Conservation (phyloP, 1,140 invertebrate species). For the Solen grandis region DNA sequence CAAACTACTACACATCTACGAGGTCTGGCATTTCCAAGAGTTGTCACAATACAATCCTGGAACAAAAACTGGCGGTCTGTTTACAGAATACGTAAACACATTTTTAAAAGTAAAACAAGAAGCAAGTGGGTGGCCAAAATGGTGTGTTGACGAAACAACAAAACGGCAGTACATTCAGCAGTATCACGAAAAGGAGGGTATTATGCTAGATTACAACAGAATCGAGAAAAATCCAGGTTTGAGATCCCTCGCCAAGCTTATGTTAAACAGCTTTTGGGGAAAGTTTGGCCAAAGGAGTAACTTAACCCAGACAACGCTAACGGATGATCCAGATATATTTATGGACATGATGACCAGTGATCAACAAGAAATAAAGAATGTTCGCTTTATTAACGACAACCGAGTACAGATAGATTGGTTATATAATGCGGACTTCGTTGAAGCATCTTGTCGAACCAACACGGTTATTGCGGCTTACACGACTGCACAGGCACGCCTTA, state of each 20-base stretch:
- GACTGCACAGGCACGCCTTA: conserved; percentile 78
- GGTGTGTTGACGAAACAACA: conserved; percentile 49
- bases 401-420: conserved; percentile 23
- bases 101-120: too few species aligned
- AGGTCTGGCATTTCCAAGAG: conserved; percentile 43
- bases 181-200: too few species aligned
- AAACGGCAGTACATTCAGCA: too few species aligned
- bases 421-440: conserved; percentile 16
- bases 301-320: conserved; percentile 63
- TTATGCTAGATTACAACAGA: too few species aligned
- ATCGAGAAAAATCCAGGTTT: too few species aligned
- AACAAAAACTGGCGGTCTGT: conserved; percentile 40
- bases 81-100: conserved; percentile 59
- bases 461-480: conserved; percentile 77
- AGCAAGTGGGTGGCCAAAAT: too few species aligned
- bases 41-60: conserved; percentile 52
- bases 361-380: conserved; percentile 17
- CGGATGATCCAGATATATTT: conserved; percentile 59
- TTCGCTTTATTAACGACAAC: too few species aligned
- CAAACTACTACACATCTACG: conserved; percentile 19
- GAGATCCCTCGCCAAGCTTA: conserved; percentile 60
- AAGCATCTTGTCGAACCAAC: too few species aligned
- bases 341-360: conserved; percentile 66
- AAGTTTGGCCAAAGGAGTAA: conserved; percentile 52
- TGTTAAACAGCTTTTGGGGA: conserved; percentile 69